Conservation (phyloP, 2,113 vertebrate genomes). For the Crocuta crocuta region DNA sequence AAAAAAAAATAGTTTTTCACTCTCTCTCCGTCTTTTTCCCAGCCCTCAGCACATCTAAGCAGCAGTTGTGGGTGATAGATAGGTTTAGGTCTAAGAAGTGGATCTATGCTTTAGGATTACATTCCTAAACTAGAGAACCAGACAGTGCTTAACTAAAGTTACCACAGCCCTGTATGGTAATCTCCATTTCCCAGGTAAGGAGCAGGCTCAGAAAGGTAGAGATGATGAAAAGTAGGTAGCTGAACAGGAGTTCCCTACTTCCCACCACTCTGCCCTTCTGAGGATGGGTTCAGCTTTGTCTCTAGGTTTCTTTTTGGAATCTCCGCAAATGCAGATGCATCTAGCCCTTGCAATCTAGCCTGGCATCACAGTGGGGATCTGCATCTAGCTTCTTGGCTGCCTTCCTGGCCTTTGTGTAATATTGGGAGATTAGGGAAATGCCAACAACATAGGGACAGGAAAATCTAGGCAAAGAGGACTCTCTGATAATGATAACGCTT, state of each 20-base stretch:
- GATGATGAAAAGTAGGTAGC: neutral
- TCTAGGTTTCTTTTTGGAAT: constrained; percentile 42
- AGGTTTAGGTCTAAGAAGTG: neutral
- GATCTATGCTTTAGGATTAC: constrained; percentile 47
- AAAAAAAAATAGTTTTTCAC: neutral
- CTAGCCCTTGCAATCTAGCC: neutral
- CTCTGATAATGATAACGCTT: neutral
- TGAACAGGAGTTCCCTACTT: constrained; percentile 17
- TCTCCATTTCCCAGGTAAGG: constrained; percentile 11
- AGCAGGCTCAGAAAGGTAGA: constrained; percentile 17
- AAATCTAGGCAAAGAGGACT: constrained; percentile 46
- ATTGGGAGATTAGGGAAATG: constrained; percentile 11
- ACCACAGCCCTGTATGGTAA: neutral
- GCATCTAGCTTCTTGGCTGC: constrained; percentile 44
- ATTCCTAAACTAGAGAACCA: constrained; percentile 23
- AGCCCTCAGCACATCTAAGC: neutral
- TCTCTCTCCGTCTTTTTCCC: neutral
- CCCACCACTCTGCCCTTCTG: neutral
- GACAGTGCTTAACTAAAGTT: neutral
- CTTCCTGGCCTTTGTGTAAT: constrained; percentile 66
- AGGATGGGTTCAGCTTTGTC: neutral
- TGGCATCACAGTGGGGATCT: constrained; percentile 41
- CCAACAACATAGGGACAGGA: constrained; percentile 29
- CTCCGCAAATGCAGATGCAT: constrained; percentile 46
- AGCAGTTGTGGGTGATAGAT: neutral